Conservation (phyloP, 53 echinoderm and acorn worm genomes). For the Stichopus horrens region DNA sequence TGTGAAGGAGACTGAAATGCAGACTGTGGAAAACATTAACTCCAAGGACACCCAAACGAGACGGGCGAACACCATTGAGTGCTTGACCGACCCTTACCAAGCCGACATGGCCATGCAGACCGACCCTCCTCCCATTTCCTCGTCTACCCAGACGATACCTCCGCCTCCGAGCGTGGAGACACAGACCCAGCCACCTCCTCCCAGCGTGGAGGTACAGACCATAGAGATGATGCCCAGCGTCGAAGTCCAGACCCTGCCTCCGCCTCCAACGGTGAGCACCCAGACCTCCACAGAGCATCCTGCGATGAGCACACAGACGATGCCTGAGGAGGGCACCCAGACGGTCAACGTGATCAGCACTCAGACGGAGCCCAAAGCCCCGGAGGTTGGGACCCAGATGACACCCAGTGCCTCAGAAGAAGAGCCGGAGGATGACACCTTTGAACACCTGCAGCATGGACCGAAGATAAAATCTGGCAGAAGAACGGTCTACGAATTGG, state of each 20-base stretch:
- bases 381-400: conserved; percentile 63
- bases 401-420: conserved; percentile 55
- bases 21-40: conserved; percentile 85
- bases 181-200: conserved; percentile 69
- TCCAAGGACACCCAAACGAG: conserved; percentile 82
- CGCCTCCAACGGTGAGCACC: conserved; percentile 67
- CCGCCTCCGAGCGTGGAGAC: conserved; percentile 71
- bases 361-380: conserved; percentile 61
- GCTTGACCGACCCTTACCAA: conserved; percentile 89
- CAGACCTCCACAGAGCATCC: conserved; percentile 79
- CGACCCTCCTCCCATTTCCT: conserved; percentile 72
- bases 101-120: conserved; percentile 96
- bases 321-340: conserved; percentile 84
- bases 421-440: conserved; percentile 63
- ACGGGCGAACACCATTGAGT: conserved; percentile 73
- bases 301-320: conserved; percentile 79
- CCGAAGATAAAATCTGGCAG: conserved; percentile 86
- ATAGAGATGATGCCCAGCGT: conserved; percentile 45
- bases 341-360: conserved; percentile 64
- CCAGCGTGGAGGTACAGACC: conserved; percentile 62
- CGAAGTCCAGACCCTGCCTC: conserved; percentile 66
- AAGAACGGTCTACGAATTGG: conserved; percentile 90
- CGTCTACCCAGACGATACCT: conserved; percentile 72
- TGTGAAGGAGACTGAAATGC: conserved; percentile 74
- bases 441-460: conserved; percentile 87